Evolutionary conservation across 2,797 vertebrate genomes (phyloP).

Genomic region (Rhinatrema bivittatum): DNA sequence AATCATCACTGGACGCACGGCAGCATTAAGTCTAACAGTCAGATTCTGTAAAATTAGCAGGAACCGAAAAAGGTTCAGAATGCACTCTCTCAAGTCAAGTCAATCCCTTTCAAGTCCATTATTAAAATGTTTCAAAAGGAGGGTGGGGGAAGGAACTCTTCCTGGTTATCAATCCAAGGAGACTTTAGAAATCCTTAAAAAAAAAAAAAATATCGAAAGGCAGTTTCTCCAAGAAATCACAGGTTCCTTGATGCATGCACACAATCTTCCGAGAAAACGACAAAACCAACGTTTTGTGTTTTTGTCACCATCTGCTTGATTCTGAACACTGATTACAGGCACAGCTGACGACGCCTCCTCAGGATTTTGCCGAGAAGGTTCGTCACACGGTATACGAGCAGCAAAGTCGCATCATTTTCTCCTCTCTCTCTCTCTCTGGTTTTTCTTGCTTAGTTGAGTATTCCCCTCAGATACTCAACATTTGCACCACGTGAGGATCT

Average conservation of each 20-base stretch:
- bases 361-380: conserved; percentile 18
- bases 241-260: conserved; percentile 39
- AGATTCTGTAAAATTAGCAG: conserved; percentile 55
- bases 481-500: conserved; percentile 34
- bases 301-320: conserved; percentile 30
- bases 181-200: conserved; percentile 47
- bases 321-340: conserved; percentile 56
- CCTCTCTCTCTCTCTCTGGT: too few relatives aligned
- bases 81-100: conserved; percentile 50
- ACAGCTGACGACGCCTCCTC: conserved; percentile 37
- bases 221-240: conserved; percentile 33
- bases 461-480: conserved; percentile 24
- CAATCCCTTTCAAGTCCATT: conserved; percentile 56
- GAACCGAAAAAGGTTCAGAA: conserved; percentile 54
- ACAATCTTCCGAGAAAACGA: conserved; percentile 26
- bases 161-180: conserved; percentile 48
- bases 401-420: conserved; percentile 15
- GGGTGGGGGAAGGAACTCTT: conserved; percentile 55
- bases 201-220: conserved; percentile 27
- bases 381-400: conserved; percentile 25
- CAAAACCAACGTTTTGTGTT: too few relatives aligned
- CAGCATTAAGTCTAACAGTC: conserved; percentile 38
- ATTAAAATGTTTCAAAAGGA: conserved; percentile 57
- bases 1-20: too few relatives aligned
- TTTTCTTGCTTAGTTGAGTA: conserved; percentile 32